Percentiles rank a stretch among this genome's conserved stretches.
phyloP scores from a whole-genome alignment of 2,888 invertebrate species.

The Encarsia formosa region DNA sequence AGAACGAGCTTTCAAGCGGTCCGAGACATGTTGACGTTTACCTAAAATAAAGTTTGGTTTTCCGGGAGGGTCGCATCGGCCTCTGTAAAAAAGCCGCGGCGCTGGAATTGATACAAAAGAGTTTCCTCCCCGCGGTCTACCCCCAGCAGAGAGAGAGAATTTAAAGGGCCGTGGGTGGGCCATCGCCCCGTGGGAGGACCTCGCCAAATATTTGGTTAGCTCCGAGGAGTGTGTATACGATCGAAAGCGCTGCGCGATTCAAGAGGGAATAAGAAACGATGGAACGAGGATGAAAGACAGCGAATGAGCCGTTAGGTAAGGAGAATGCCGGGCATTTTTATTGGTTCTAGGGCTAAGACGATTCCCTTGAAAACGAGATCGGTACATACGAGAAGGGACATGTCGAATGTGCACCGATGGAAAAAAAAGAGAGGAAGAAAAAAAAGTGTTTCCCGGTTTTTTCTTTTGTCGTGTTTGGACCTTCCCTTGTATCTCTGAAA shows the following conservation, averaged over 20 bases:
- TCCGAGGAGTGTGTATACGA: constrained; percentile 13
- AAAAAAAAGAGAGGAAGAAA: not conserved
- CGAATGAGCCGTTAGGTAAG: constrained; percentile 46
- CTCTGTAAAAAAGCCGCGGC: not conserved
- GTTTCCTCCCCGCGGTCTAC: constrained; percentile 23
- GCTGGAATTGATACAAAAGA: constrained; percentile 35
- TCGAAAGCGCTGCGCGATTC: not conserved
- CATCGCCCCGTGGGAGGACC: constrained; percentile 33
- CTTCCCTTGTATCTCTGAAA: too few species aligned
- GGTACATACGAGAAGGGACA: not conserved
- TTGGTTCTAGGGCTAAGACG: constrained; percentile 36
- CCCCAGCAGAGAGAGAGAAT: constrained; percentile 30
- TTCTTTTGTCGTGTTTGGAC: not conserved
- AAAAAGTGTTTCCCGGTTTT: too few species aligned
- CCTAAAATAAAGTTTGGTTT: constrained; percentile 24
- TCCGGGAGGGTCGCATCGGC: not conserved
- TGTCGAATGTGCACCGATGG: not conserved
- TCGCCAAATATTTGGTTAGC: constrained; percentile 50
- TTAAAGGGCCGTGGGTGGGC: constrained; percentile 35
- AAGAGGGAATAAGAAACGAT: constrained; percentile 17
- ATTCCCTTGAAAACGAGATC: constrained; percentile 24
- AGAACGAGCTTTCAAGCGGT: constrained; percentile 23
- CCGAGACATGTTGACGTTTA: constrained; percentile 25
- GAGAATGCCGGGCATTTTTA: constrained; percentile 50
- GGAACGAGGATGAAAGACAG: constrained; percentile 17